Conservation (phyloP, 2,113 vertebrate genomes). For the Platycercus adscitus region DNA sequence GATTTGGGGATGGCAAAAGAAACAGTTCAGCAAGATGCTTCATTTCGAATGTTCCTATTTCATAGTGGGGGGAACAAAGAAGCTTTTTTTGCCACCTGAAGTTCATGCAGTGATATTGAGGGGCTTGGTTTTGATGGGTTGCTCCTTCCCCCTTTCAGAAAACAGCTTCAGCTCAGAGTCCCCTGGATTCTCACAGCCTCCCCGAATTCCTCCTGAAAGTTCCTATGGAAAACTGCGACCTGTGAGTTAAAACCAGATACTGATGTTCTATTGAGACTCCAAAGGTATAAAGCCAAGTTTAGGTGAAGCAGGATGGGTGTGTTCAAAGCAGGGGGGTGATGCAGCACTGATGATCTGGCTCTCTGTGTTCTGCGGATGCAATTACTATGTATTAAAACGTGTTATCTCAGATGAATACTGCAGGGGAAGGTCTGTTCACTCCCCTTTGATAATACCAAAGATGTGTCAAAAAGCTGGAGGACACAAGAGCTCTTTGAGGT, state of each 20-base stretch:
- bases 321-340: not conserved
- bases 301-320: too few species aligned
- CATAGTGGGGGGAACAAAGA: fast-evolving
- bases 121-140: not conserved
- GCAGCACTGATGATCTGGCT: not conserved
- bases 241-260: constrained; percentile 75
- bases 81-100: not conserved
- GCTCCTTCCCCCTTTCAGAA: constrained; percentile 75
- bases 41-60: not conserved
- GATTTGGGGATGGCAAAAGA: too few species aligned
- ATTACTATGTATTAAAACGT: fast-evolving
- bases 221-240: constrained; percentile 92
- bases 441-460: not conserved
- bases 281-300: not conserved
- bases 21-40: not conserved
- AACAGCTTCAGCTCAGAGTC: constrained; percentile 85
- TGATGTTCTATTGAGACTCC: not conserved
- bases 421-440: not conserved
- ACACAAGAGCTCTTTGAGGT: not conserved
- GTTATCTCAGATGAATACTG: fast-evolving
- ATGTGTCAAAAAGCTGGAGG: not conserved
- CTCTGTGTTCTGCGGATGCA: not conserved
- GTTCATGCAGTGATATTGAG: not conserved
- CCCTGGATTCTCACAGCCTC: constrained; percentile 84
- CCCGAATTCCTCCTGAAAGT: constrained; percentile 81